Base-by-base conservation (phyloP, 2,797 vertebrate species). In the Rhynchonycteris naso region DNA sequence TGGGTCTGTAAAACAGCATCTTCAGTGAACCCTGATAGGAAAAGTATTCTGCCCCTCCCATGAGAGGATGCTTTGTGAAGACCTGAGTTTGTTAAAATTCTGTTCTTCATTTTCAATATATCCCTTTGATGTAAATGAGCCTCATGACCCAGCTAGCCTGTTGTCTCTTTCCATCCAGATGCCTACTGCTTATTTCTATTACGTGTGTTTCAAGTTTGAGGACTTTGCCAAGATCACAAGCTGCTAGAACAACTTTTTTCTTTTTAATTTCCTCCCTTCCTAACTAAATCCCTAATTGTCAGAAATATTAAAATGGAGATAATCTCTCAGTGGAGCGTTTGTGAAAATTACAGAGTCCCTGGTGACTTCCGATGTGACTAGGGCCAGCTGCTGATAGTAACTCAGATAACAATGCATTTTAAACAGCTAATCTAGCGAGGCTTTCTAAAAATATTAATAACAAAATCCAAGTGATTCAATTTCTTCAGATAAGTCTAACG, bases 371-470 rank as follows among this genome's bases (percentile, higher is more conserved):
- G 59, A 96, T 92, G 82, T 96, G 96, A 79, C 78, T 10, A 65
- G 54, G 63, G 79, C 90, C 93, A 84, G 93, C 90, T 96, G 85
- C 92, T 19, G 72, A 96, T 92, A 92, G 95, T 61, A 91, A 94
- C 88, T 93, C 69, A 30, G 93, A 96, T 93, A 97, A 94, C 89
- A 92, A 93, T 5, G 8, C 79, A 86, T 95, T 96, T 95, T 88
- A 72, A 93, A 80, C 78, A 93, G 93, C 91, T 95, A 84, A 96
- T 95, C 93, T 92, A 87, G 92, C 26, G 79, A 96, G 90, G 69
- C 66, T 93, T 97, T 96, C 96, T 97, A 97, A 97, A 97, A 97
- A 96, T 97, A 96, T 97, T 97, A 96, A 88, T 97, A 96, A 95
- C 87, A 91, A 92, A 95, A 94, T 88, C 88, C 95, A 83, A 97